Conservation (phyloP, 2,113 vertebrate genomes). For the Brachionichthys hirsutus region DNA sequence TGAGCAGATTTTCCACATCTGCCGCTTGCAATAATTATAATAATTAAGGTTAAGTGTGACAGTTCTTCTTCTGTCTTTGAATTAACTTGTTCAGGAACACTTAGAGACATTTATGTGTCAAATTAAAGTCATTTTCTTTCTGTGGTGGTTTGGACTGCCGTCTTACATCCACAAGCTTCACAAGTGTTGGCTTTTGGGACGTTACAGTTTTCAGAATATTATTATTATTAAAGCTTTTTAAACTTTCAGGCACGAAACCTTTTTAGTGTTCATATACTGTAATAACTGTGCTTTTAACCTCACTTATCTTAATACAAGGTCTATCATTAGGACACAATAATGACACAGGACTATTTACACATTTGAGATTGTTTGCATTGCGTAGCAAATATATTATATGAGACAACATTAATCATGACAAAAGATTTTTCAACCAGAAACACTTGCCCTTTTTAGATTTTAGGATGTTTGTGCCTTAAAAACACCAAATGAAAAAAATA, state of each 20-base stretch:
- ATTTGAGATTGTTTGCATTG: slow-evolving; percentile 20
- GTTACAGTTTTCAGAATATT: slow-evolving; percentile 29
- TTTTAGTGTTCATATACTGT: slow-evolving; percentile 35
- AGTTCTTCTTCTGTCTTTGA: not conserved
- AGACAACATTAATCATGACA: not conserved
- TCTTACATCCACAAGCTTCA: slow-evolving; percentile 10
- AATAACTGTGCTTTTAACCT: slow-evolving; percentile 42
- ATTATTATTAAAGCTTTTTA: slow-evolving; percentile 58
- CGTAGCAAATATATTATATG: slow-evolving; percentile 6
- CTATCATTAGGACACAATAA: slow-evolving; percentile 28
- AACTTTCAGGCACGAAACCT: slow-evolving; percentile 55
- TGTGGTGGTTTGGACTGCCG: not conserved
- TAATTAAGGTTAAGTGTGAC: not conserved
- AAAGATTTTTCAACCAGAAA: slow-evolving; percentile 1
- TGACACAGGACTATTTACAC: slow-evolving; percentile 61
- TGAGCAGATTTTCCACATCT: not conserved
- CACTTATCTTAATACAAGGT: slow-evolving; percentile 39
- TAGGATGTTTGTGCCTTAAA: too few species aligned
- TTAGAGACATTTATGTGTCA: not conserved
- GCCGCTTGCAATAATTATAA: not conserved
- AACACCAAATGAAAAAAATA: not conserved
- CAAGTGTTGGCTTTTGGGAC: slow-evolving; percentile 40
- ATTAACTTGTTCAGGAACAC: not conserved
- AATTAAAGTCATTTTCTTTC: slow-evolving; percentile 7
- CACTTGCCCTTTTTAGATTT: slow-evolving; percentile 3